Percentiles rank a stretch among this genome's conserved stretches.
phyloP scores from a whole-genome alignment of 2,888 invertebrate genomes.

The Drosophila prostipennis region DNA sequence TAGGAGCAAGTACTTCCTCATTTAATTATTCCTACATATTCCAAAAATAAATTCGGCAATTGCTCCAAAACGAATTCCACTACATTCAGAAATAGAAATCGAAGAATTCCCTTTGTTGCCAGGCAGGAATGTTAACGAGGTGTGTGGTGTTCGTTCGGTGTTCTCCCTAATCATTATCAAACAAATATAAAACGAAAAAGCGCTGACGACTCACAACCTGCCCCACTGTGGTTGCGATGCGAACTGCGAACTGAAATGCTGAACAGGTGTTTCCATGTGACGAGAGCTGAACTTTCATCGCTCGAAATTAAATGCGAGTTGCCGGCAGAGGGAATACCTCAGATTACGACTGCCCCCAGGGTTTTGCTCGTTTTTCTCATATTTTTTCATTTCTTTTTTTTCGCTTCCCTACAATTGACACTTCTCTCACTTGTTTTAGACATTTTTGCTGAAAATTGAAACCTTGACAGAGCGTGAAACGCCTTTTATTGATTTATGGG shows the following conservation, averaged over 20 bases:
- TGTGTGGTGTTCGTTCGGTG: conserved; percentile 37
- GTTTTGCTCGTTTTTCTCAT: background rate
- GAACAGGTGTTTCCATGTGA: conserved; percentile 72
- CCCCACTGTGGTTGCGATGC: conserved; percentile 59
- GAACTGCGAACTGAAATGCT: conserved; percentile 37
- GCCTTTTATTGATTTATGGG: conserved; percentile 71
- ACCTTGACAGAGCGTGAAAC: conserved; percentile 67
- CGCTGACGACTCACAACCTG: conserved; percentile 62
- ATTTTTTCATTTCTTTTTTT: conserved; percentile 11
- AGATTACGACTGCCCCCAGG: conserved; percentile 48
- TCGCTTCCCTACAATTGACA: conserved; percentile 48
- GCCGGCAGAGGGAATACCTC: conserved; percentile 66
- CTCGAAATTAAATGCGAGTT: conserved; percentile 31
- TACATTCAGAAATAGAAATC: conserved; percentile 1
- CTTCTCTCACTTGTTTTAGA: conserved; percentile 40
- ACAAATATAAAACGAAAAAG: conserved; percentile 7
- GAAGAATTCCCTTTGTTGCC: conserved; percentile 26
- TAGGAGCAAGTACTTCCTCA: conserved; percentile 11
- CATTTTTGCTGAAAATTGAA: conserved; percentile 33
- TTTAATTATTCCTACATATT: conserved; percentile 9
- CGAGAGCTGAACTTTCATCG: conserved; percentile 28
- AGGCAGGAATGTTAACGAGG: conserved; percentile 24
- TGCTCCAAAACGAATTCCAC: conserved; percentile 12
- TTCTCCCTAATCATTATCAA: conserved; percentile 55
- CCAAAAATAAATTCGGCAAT: conserved; percentile 14